Conservation (phyloP, 2,888 invertebrate genomes). For the Amphimallon solstitiale region DNA sequence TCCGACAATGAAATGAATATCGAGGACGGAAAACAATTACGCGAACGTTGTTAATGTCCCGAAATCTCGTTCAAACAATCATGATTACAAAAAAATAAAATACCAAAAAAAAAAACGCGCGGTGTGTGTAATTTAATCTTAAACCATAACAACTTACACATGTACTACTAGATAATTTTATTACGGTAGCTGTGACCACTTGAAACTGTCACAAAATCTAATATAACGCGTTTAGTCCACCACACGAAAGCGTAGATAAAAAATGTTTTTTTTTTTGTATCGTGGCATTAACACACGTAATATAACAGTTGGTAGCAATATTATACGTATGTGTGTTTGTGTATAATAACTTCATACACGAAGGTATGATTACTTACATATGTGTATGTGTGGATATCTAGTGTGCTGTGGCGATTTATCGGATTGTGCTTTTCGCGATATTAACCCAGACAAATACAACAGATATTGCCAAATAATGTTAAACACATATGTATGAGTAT, state of each 20-base stretch:
- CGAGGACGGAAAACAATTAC: conserved; percentile 17
- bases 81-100: conserved; percentile 20
- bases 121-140: conserved; percentile 34
- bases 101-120: not conserved
- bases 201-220: conserved; percentile 37
- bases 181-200: conserved; percentile 36
- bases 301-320: conserved; percentile 34
- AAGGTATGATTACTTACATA: no score
- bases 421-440: no score
- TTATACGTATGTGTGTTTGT: no score
- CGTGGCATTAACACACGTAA: conserved; percentile 34
- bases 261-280: conserved; percentile 28
- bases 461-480: no score
- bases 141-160: conserved; percentile 36
- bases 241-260: conserved; percentile 35
- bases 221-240: conserved; percentile 32
- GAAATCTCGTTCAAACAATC: conserved; percentile 20
- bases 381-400: no score
- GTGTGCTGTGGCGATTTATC: no score
- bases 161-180: conserved; percentile 35
- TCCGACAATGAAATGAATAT: not conserved
- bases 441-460: no score
- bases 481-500: no score
- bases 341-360: no score
- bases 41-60: not conserved